A percentile compares a stretch with the other conserved stretches of the same genome.
These are phyloP conservation scores for Trisateles emortualis DNA, from an alignment of 2,888 invertebrate genomes.

Conservation along the genomic window DNA sequence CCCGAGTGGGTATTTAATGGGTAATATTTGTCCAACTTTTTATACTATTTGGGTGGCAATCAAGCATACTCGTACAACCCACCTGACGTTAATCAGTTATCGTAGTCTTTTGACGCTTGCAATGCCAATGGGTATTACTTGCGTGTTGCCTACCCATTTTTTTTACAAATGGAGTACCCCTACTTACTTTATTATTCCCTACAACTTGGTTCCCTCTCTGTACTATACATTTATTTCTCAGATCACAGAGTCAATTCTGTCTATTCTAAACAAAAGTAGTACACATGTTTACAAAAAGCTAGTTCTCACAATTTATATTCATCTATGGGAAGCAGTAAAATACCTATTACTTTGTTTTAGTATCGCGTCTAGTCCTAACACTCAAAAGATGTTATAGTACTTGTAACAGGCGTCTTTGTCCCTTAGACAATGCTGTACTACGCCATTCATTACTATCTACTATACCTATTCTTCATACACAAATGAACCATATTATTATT, in stretches of 20 bases:
- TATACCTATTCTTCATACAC: slow-evolving; percentile 7
- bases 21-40: no score
- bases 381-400: slow-evolving; percentile 3
- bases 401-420: slow-evolving; percentile 7
- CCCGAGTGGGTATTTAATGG: no score
- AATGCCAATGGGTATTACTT: no score
- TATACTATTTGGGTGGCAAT: no score
- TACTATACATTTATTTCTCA: no score
- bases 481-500: slow-evolving; percentile 18
- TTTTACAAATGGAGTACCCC: no score
- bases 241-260: neutral
- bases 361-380: slow-evolving; percentile 3
- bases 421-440: slow-evolving; percentile 3
- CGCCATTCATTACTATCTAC: slow-evolving; percentile 16
- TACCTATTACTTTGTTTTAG: slow-evolving; percentile 11
- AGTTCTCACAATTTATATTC: slow-evolving; percentile 13
- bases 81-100: no score
- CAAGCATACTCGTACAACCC: no score
- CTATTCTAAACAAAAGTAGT: neutral
- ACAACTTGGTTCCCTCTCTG: no score
- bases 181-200: neutral
- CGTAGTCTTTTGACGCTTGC: no score
- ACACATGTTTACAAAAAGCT: slow-evolving; percentile 1
- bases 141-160: no score
- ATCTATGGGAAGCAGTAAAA: slow-evolving; percentile 18